Evolutionary conservation across 23 tunicate genomes (phyloP).

Genomic region (Halocynthia roretzi): DNA sequence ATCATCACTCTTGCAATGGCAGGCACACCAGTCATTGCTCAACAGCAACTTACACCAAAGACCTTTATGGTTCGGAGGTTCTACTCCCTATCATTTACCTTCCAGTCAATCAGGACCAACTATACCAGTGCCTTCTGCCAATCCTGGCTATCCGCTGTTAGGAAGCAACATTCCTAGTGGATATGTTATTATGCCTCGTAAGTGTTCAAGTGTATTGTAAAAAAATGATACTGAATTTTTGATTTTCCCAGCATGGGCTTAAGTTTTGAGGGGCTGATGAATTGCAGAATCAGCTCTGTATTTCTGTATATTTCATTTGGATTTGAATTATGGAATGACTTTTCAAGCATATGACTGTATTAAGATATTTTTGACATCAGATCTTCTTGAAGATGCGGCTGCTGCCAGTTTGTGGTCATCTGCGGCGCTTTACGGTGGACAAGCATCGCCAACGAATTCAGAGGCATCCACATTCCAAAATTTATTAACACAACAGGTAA

Average conservation of each 20-base stretch:
- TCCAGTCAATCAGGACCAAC: conserved; percentile 10
- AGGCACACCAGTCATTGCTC: conserved; percentile 8
- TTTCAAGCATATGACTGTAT: conserved; percentile 1
- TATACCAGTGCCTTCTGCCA: background rate
- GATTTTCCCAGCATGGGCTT: no score
- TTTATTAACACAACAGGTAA: conserved; percentile 7
- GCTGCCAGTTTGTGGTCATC: conserved; percentile 12
- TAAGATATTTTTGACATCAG: background rate
- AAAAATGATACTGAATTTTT: no score
- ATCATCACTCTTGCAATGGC: conserved; percentile 26
- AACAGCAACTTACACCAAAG: conserved; percentile 5
- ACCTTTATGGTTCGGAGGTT: conserved; percentile 23
- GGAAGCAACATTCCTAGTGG: conserved; percentile 11
- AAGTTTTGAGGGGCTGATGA: no score
- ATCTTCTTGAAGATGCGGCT: conserved; percentile 18
- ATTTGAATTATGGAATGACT: background rate
- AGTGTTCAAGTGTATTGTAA: background rate
- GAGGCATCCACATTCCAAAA: background rate
- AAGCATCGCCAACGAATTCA: background rate
- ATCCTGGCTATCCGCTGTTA: conserved; percentile 11
- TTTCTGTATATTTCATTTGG: no score
- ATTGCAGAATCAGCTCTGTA: no score
- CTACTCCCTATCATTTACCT: conserved; percentile 22
- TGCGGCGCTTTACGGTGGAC: conserved; percentile 6
- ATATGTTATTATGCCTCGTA: conserved; percentile 27